phyloP scores from a whole-genome alignment of 2,113 vertebrate genomes.

The Eubucco bourcierii region DNA sequence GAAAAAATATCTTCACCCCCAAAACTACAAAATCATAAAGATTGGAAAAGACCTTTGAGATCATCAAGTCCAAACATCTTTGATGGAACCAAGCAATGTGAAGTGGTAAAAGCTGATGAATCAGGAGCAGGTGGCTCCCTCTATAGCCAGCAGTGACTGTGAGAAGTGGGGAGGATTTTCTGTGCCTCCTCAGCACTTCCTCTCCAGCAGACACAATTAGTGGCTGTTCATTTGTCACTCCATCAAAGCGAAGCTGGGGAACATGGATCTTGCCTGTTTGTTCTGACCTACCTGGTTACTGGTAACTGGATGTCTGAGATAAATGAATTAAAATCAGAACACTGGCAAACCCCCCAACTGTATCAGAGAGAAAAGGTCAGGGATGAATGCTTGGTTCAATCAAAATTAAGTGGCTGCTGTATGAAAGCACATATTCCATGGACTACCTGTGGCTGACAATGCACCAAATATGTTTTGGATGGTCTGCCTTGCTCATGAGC shows the following conservation, averaged over 20 bases:
- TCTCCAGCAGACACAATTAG: neutral
- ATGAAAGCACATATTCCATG: slow-evolving; percentile 19
- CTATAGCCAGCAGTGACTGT: neutral
- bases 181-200: neutral
- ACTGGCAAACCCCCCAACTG: neutral
- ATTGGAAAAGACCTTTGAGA: too few relatives aligned
- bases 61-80: too few relatives aligned
- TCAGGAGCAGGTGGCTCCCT: neutral
- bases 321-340: neutral
- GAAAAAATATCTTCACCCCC: neutral
- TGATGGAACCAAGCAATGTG: too few relatives aligned
- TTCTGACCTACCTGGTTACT: neutral
- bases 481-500: neutral
- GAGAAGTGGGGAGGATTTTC: neutral
- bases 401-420: neutral
- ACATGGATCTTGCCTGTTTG: neutral
- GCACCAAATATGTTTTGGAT: neutral
- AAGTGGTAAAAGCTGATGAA: rapidly evolving
- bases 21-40: too few relatives aligned
- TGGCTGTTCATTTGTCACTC: neutral
- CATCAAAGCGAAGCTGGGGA: neutral
- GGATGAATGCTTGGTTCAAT: neutral
- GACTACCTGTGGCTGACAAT: neutral
- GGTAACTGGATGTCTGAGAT: neutral
- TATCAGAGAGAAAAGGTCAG: neutral